Evolutionary conservation across 2,888 invertebrate genomes (phyloP), one percentile per base, ranked within the genome.

Genomic region (Teleogryllus oceanicus): DNA sequence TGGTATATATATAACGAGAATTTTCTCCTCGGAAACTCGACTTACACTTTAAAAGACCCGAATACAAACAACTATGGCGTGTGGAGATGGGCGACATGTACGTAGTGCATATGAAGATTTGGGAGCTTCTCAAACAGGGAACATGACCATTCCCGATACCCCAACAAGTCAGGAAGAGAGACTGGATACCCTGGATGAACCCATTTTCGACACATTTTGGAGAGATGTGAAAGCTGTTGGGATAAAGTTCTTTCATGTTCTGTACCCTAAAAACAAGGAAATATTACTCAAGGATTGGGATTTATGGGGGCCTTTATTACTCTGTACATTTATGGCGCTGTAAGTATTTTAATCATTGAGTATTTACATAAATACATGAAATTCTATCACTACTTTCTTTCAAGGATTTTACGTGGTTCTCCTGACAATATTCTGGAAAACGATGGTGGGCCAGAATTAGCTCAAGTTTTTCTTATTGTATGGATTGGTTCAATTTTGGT

Each of bases 201-300:
- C 98, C n/a, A 96, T 98, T 81, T 92, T 91, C 86, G 95, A 94
- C 83, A 98, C 97, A 77, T 92, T 98, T 87, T 96, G 96, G 89
- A 90, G 92, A 89, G 99, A 99, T 89, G 89, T 98, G 82, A 92
- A 93, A 87, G 97, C 98, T 49, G 96, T 99, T 50, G 97, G 97
- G 78, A 90, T 92, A 82, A 99, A 99, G 88, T 97, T 99, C 89
- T 93, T 92, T 84, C 95, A 98, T 89, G 99, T 99, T 80, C 89
- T 99, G 79, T 92, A 97, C 86, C 99, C 98, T 81, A 95, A 93
- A 88, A 94, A 97, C 86, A 97, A 97, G 87, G 94, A 94, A 84
- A 93, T 95, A 86, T 89, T 98, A 83, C 89, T 99, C 79, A 95
- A 96, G 89, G 98, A 99, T 91, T 99, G 99, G 99, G 99, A 99